Conservation (phyloP, 2,797 vertebrate genomes). For the Cyclura pinguis region DNA sequence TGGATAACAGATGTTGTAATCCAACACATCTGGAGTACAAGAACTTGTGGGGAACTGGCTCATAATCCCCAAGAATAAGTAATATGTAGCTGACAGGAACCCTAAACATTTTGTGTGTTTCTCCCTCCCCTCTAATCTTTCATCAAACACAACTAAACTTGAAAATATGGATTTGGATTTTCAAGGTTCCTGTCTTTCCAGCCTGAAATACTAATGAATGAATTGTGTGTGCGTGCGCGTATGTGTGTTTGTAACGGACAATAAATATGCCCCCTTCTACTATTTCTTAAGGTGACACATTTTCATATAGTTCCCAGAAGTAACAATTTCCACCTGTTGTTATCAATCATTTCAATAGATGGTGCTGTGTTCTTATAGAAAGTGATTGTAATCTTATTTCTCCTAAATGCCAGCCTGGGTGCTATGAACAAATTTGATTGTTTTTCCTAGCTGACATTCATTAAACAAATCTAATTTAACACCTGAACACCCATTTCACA, state of each 20-base stretch:
- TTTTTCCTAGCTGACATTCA: conserved; percentile 33
- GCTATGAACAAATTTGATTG: conserved; percentile 30
- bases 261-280: background rate
- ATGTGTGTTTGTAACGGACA: background rate
- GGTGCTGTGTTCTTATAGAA: conserved; percentile 76
- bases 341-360: conserved; percentile 75
- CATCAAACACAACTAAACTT: background rate
- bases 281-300: background rate
- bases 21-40: background rate
- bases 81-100: background rate
- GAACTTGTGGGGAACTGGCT: background rate
- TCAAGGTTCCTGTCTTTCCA: background rate
- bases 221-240: background rate
- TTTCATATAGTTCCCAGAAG: background rate
- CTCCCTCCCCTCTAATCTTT: background rate
- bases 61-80: background rate
- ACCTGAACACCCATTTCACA: conserved; percentile 20
- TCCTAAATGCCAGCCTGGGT: conserved; percentile 22
- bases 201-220: background rate
- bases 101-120: too few relatives aligned
- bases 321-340: conserved; percentile 59
- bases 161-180: background rate
- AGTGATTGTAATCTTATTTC: conserved; percentile 24
- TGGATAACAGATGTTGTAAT: background rate
- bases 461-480: conserved; percentile 55